Conservation (phyloP, 2,113 vertebrate genomes). For the Gymnogyps californianus region DNA sequence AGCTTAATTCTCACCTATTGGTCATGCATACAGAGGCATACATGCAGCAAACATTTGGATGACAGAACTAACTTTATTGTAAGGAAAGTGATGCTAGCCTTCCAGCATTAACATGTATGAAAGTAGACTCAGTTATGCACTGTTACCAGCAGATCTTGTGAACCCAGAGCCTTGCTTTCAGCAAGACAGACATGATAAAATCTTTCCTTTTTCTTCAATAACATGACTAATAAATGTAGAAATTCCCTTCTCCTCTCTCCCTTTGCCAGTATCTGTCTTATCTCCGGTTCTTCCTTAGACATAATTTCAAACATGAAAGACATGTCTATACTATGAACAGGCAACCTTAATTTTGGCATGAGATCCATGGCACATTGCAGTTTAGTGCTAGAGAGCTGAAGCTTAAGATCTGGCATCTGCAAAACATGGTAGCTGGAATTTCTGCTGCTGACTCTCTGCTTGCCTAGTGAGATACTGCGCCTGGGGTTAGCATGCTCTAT, state of each 20-base stretch:
- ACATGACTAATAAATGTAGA: conserved; percentile 50
- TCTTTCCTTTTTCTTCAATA: conserved; percentile 54
- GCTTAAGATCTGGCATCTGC: neutral
- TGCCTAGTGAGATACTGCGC: neutral
- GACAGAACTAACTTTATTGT: neutral
- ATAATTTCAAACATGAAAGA: conserved; percentile 44
- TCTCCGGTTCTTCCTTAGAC: conserved; percentile 1
- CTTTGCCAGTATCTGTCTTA: conserved; percentile 36
- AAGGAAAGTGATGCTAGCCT: neutral
- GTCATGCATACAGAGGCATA: neutral
- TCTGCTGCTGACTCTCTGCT: conserved; percentile 31
- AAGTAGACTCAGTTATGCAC: neutral
- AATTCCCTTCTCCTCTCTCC: conserved; percentile 44
- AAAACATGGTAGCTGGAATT: conserved; percentile 46
- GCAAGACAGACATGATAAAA: conserved; percentile 35
- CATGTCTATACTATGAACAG: conserved; percentile 4
- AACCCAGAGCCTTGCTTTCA: conserved; percentile 44
- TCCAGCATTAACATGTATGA: neutral
- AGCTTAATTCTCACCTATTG: neutral
- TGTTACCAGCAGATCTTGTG: conserved; percentile 4
- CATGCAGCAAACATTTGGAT: neutral
- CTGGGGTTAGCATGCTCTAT: neutral
- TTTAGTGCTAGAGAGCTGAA: neutral
- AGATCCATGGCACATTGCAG: neutral
- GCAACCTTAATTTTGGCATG: conserved; percentile 41